Evolutionary conservation across 1,140 invertebrate species (phyloP).

Genomic region (Phenacoccus solenopsis): DNA sequence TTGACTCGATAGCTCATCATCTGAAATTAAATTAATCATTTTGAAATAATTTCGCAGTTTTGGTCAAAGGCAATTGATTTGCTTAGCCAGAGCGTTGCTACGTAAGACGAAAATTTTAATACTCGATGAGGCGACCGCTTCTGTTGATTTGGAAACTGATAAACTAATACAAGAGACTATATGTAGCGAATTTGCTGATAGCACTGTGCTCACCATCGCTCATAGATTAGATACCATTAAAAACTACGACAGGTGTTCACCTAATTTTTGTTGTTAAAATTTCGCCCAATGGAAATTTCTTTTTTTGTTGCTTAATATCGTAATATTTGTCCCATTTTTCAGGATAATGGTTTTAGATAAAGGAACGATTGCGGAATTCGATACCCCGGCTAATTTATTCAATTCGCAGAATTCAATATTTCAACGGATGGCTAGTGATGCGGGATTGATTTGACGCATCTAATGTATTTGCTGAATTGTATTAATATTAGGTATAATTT

Average conservation of each 20-base stretch:
- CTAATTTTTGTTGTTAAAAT: too few species aligned
- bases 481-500: too few species aligned
- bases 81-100: slow-evolving; percentile 72
- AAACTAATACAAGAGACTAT: slow-evolving; percentile 47
- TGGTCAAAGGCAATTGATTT: slow-evolving; percentile 80
- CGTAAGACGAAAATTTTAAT: slow-evolving; percentile 80
- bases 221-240: slow-evolving; percentile 82
- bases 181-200: slow-evolving; percentile 41
- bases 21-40: too few species aligned
- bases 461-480: too few species aligned
- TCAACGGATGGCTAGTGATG: slow-evolving; percentile 85
- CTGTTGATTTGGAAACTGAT: slow-evolving; percentile 65
- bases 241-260: slow-evolving; percentile 54
- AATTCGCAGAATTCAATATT: slow-evolving; percentile 66
- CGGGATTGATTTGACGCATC: slow-evolving; percentile 49
- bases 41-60: slow-evolving; percentile 42
- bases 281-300: too few species aligned
- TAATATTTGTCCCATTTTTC: too few species aligned
- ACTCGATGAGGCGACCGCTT: slow-evolving; percentile 85
- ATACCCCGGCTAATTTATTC: slow-evolving; percentile 58
- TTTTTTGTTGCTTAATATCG: too few species aligned
- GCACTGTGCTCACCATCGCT: slow-evolving; percentile 65
- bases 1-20: too few species aligned
- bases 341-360: slow-evolving; percentile 82
- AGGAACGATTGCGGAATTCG: slow-evolving; percentile 69